Evolutionary conservation across 2,797 vertebrate genomes (phyloP), one percentile per base, ranked within the genome.

Genomic region (Peromyscus eremicus): DNA sequence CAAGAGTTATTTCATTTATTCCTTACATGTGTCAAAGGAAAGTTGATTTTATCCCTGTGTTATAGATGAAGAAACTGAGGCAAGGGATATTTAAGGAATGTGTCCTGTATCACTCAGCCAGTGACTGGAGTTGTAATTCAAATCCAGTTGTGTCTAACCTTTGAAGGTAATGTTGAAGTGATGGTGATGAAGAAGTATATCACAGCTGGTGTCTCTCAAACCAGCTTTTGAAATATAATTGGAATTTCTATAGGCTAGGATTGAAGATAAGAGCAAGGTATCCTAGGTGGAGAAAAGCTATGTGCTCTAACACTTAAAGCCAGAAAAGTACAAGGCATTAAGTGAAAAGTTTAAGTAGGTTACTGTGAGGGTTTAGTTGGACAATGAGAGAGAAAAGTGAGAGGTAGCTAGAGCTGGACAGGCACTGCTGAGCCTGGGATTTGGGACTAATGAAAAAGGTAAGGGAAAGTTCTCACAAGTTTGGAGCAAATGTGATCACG

Each of bases 21-120:
- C 43, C 5, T 97, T 52, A 90, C 14, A 81, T 84, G 89, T 96
- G 40, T 60, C 43, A 84, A 57, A 94, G 71, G 68, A 73, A 91
- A 96, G 85, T 89, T 92, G 52, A 86, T 84, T 16, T 94, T 94
- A 94, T 95, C 34, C 37, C 34, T 40, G 49, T 91, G 17, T 93
- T 95, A 93, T 32, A 87, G 87, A 73, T 81, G 76, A 94, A 85
- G 91, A 97, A 97, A 97, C 57, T 37, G 79, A 95, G 81, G 70
- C 84, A 96, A 97, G 93, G 73, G 27, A 40, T 87, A 46, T 91
- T 82, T 90, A 91, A 97, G 29, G 23, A 85, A 89, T 92, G 32
- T 97, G 60, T 55, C 68, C 49, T 66, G 19, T 89, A 82, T 87
- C 83, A 79, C 29, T 97, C 40, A 85, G 21, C 23, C 37, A 49